These are phyloP conservation scores for Apis laboriosa DNA, from an alignment of 1,140 invertebrate genomes.

Conservation along the genomic window DNA sequence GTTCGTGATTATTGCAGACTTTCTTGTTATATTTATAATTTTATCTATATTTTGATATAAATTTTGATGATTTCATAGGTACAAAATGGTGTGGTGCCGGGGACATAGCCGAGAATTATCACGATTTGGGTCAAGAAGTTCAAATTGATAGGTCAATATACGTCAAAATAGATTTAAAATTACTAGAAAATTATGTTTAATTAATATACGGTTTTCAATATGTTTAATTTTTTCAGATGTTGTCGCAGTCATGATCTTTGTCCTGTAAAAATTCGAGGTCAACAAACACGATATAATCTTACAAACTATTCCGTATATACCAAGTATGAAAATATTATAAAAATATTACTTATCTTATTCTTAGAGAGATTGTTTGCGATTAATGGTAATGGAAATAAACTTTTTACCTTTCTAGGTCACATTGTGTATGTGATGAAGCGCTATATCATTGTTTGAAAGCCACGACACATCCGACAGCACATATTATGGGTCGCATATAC, in stretches of 20 bases:
- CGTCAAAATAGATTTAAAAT: neutral
- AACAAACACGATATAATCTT: slow-evolving; percentile 88
- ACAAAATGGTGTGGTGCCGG: slow-evolving; percentile 95
- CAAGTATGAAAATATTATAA: slow-evolving; percentile 83
- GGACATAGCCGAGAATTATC: slow-evolving; percentile 91
- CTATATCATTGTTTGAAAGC: slow-evolving; percentile 91
- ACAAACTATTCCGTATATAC: slow-evolving; percentile 92
- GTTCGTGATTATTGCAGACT: slow-evolving; percentile 73
- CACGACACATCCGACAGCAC: slow-evolving; percentile 85
- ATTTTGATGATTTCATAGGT: slow-evolving; percentile 81
- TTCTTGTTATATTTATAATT: neutral
- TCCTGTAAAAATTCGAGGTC: slow-evolving; percentile 88
- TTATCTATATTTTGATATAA: neutral
- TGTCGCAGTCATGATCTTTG: slow-evolving; percentile 92
- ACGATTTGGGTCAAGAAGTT: slow-evolving; percentile 88
- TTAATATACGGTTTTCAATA: neutral
- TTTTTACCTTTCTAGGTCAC: slow-evolving; percentile 81
- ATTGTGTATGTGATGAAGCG: slow-evolving; percentile 92
- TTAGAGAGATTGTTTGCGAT: neutral
- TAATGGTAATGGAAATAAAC: neutral
- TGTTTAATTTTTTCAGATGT: slow-evolving; percentile 81
- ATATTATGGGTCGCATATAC: slow-evolving; percentile 91
- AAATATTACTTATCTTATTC: neutral
- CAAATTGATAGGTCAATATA: slow-evolving; percentile 84
- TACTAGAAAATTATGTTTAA: neutral